A percentile compares a stretch with the other conserved stretches of the same genome.
phyloP scores from a whole-genome alignment of 92 coral and sea anemone genomes.

The Heliopora coerulea region DNA sequence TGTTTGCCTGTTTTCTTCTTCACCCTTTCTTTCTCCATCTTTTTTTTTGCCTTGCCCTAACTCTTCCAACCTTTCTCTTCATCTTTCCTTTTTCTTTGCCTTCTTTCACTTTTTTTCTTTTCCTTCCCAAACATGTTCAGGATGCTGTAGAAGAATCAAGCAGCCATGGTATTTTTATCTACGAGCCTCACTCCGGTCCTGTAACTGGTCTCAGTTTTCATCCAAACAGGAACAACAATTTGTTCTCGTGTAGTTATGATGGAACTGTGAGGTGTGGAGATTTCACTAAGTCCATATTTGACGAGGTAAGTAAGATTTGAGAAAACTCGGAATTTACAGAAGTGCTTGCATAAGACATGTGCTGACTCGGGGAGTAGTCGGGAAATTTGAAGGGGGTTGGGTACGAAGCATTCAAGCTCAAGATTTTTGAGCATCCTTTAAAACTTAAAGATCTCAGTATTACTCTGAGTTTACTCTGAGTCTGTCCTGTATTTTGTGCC shows the following conservation, averaged over 20 bases:
- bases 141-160: constrained; percentile 54
- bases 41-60: background rate
- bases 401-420: too few relatives aligned
- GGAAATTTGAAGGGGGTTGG: too few relatives aligned
- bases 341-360: too few relatives aligned
- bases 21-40: background rate
- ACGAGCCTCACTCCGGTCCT: constrained; percentile 69
- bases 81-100: background rate
- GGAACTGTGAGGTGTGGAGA: constrained; percentile 84
- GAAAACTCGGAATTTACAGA: too few relatives aligned
- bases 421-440: too few relatives aligned
- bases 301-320: constrained; percentile 67
- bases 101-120: background rate
- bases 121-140: constrained; percentile 34
- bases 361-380: too few relatives aligned
- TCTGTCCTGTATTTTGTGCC: too few relatives aligned
- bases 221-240: constrained; percentile 64
- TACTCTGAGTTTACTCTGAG: too few relatives aligned
- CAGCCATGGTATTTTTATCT: constrained; percentile 67
- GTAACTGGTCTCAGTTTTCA: constrained; percentile 69
- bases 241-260: constrained; percentile 79
- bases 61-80: background rate
- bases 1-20: background rate
- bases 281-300: constrained; percentile 58
- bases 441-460: too few relatives aligned